Evolutionary conservation across 2,888 invertebrate genomes (phyloP).

Genomic region (Autographa gamma): DNA sequence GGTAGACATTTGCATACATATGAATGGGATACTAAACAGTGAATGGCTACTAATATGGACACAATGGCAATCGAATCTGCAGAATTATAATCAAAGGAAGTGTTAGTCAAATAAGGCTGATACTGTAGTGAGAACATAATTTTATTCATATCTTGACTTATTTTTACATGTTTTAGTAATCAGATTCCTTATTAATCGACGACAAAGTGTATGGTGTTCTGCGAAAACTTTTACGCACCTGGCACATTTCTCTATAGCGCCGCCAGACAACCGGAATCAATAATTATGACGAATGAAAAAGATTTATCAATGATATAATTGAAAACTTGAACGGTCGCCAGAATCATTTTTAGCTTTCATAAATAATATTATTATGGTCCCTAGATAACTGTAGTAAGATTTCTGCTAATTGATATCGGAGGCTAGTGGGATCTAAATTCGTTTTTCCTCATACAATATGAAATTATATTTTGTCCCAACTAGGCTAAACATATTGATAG

Average conservation of each 20-base stretch:
- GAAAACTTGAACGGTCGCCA: neutral
- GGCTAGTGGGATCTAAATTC: no score
- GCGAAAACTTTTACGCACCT: no score
- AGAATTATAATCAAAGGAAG: neutral
- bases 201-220: neutral
- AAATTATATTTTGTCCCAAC: no score
- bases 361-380: neutral
- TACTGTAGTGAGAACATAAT: no score
- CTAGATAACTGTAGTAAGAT: no score
- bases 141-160: neutral
- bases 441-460: no score
- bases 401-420: no score
- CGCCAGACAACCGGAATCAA: neutral
- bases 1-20: neutral
- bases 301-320: neutral
- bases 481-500: no score
- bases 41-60: neutral
- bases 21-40: neutral
- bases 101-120: neutral
- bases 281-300: no score
- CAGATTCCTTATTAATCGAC: neutral
- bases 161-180: neutral
- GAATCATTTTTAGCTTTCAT: neutral
- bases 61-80: conserved; percentile 1
- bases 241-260: neutral